Base-by-base conservation (phyloP, 1,140 invertebrate species). In the Leguminivora glycinivorella region DNA sequence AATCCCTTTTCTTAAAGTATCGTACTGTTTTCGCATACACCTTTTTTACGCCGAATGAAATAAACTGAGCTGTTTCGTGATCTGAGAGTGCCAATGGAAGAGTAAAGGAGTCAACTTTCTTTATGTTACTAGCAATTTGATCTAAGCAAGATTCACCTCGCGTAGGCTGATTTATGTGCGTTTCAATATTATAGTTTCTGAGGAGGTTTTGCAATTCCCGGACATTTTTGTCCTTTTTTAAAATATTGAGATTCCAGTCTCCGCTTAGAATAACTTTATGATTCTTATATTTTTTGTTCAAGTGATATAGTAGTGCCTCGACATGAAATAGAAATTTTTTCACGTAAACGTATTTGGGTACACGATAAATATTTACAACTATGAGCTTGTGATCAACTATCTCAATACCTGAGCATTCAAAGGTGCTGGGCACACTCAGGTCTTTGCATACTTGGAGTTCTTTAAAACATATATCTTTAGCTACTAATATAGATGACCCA, bases 171-270 rank as follows among this genome's bases (percentile, higher is more conserved):
- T 68, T 75, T 22, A 75, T 75, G n/a, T 72, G 67, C 10, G 29
- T 58, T 10, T 25, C 29, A 19, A 75, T 10, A 29, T 75, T 69
- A n/a, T 34, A 70, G 24, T 72, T 75, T 9, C 56, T 63, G 10
- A 75, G 10, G 34, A 75, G 38, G 29, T 3, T 68, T 43, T 31
- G 31, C 43, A 75, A 38, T 19, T 75, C 70, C 14, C 10, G n/a
- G 6, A 63, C 43, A n/a, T 22, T 56, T 38, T 70, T 72, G 58
- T 60, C 70, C 4, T 52, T 31, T 47, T 72, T 72, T 14, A 72
- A 22, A 10, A 69, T 72, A 38, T 72, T 56, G 1, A 75, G 68
- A 69, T 75, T 75, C 40, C 71, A 70, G n/a, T 75, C 69, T 9
- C 74, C 71, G 58, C 70, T 38, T n/a, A 75, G 14, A 12, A 72